Percentiles rank a stretch among this genome's conserved stretches.
Evolutionary conservation across 2,888 invertebrate species (phyloP).

Genomic region (Xylota sylvarum): DNA sequence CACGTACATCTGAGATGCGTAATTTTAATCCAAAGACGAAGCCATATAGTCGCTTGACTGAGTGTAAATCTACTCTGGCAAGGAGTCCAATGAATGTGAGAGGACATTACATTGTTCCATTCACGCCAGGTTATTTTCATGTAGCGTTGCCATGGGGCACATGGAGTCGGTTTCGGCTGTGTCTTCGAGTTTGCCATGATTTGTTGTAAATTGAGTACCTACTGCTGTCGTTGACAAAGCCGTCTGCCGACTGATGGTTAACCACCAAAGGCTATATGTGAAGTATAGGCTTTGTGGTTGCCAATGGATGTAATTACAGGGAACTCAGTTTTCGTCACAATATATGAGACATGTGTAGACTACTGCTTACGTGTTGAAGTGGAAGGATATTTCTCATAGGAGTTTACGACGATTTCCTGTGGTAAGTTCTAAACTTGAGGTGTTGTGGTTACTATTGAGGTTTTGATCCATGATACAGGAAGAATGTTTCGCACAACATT

Average conservation of each 20-base stretch:
- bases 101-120: slow-evolving; percentile 3
- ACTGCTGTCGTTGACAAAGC: neutral
- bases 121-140: neutral
- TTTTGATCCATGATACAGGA: neutral
- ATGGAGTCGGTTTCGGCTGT: neutral
- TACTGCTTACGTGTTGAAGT: neutral
- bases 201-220: neutral
- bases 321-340: neutral
- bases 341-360: neutral
- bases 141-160: neutral
- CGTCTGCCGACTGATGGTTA: neutral
- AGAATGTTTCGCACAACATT: no score
- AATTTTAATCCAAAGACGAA: slow-evolving; percentile 4
- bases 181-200: neutral
- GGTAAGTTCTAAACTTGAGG: neutral
- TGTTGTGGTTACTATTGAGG: neutral
- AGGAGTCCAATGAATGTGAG: neutral
- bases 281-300: neutral
- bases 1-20: neutral
- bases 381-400: neutral
- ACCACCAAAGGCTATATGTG: neutral
- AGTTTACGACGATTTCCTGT: neutral
- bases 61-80: neutral
- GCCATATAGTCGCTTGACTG: neutral
- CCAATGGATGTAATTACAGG: neutral